Percentiles rank a stretch among this genome's conserved stretches.
phyloP scores from a whole-genome alignment of 2,888 invertebrate species.

The Thymelicus lineola region DNA sequence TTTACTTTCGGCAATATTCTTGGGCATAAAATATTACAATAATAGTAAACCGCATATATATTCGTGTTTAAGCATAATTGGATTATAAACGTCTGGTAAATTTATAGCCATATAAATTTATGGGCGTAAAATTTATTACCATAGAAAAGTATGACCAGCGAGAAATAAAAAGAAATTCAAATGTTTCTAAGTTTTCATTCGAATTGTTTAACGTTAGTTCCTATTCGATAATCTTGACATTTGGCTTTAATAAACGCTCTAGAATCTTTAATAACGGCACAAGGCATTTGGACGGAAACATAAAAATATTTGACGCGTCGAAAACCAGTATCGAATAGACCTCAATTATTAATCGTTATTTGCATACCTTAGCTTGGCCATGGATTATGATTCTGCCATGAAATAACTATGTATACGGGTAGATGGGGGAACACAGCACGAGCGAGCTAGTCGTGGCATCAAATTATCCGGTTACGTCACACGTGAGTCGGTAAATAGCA shows the following conservation, averaged over 20 bases:
- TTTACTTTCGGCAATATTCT: slow-evolving; percentile 16
- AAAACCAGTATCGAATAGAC: slow-evolving; percentile 25
- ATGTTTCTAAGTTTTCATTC: not conserved
- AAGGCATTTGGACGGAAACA: slow-evolving; percentile 12
- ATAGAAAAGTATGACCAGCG: not conserved
- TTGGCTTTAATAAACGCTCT: not conserved
- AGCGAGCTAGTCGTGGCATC: not conserved
- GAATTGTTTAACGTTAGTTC: not conserved
- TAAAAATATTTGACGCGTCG: slow-evolving; percentile 16
- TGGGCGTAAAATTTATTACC: not conserved
- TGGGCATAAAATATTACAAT: not conserved
- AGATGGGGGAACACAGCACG: not conserved
- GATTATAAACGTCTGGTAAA: slow-evolving; percentile 3
- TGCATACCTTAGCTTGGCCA: slow-evolving; percentile 15
- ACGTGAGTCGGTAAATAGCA: not conserved
- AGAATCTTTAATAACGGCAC: not conserved
- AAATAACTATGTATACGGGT: slow-evolving; percentile 7
- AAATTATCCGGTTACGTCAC: not conserved
- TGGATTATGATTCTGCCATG: not conserved
- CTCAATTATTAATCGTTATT: slow-evolving; percentile 15
- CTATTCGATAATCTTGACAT: slow-evolving; percentile 11
- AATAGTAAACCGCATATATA: not conserved
- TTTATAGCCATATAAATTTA: slow-evolving; percentile 8
- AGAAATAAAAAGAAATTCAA: not conserved
- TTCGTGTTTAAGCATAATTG: not conserved